phyloP scores from a whole-genome alignment of 2,797 vertebrate species.

The Prunella strophiata region DNA sequence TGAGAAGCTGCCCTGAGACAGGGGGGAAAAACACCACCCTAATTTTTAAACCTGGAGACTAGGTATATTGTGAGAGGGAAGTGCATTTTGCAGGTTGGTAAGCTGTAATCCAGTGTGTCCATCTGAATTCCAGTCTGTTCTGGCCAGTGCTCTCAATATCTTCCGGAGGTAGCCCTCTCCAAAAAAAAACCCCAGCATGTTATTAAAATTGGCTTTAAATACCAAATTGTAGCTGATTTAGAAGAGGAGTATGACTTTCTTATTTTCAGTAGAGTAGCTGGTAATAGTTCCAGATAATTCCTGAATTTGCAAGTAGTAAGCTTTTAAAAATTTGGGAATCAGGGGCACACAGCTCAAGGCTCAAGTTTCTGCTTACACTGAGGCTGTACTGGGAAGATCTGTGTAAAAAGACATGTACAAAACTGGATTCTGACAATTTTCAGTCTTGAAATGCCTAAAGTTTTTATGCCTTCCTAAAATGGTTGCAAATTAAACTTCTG shows the following conservation, averaged over 20 bases:
- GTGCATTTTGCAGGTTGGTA: neutral
- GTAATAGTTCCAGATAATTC: neutral
- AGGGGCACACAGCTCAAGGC: neutral
- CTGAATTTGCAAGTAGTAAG: neutral
- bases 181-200: neutral
- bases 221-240: neutral
- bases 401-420: neutral
- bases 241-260: neutral
- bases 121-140: neutral
- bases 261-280: neutral
- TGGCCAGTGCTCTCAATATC: neutral
- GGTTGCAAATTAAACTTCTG: neutral
- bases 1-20: neutral
- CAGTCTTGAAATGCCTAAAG: neutral
- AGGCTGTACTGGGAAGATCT: neutral
- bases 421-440: neutral
- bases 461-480: neutral
- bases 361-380: neutral
- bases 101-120: neutral
- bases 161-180: neutral
- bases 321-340: neutral
- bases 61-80: neutral
- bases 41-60: neutral
- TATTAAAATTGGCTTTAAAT: neutral
- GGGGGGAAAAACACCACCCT: fast-evolving